Base-by-base conservation (phyloP, 1,140 invertebrate genomes). In the Papilio aristodemus region DNA sequence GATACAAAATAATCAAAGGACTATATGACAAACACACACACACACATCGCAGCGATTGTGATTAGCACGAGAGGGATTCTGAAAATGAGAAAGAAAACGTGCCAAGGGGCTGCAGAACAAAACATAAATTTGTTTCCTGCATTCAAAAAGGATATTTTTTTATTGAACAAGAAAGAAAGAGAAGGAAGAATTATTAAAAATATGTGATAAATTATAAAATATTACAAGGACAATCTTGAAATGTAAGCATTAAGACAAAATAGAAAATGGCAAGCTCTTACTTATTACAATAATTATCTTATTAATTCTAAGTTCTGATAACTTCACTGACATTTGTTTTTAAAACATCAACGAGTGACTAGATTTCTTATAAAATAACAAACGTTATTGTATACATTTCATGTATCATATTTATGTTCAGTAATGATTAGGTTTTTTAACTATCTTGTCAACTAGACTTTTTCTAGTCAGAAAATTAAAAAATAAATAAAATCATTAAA, bases 251-350 rank as follows among this genome's bases (percentile, higher is more conserved):
- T 67, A 79, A 83, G 71, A 81, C 68, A 79, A 73, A 73, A 83
- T 67, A 87, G 88, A 88, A 85, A 85, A 74, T 83, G 81, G 81
- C 86, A 87, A 86, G 85, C 81, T 71, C 84, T 89, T 87, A 87
- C 71, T 83, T 67, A 87, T 83, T 84, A 85, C 77, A 74, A 76
- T 74, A 74, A 78, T 78, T 83, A 78, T 80, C 81, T 87, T 87
- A 86, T 76, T 68, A 63, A 83, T 84, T 84, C 83, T 76, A 78
- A 88, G 88, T 83, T 87, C 86, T 72, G 88, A 79, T 88, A 81
- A 83, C 84, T 73, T 72, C 85, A 89, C 88, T 84, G 85, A 89
- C 88, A 89, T 90, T 89, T 89, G 69, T 54, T 72, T 72, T 78
- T 76, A 79, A 81, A 83, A 81, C 85, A 83, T 77, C 71, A 76